Evolutionary conservation across 2,797 vertebrate species (phyloP).

Genomic region (Lerista edwardsae): DNA sequence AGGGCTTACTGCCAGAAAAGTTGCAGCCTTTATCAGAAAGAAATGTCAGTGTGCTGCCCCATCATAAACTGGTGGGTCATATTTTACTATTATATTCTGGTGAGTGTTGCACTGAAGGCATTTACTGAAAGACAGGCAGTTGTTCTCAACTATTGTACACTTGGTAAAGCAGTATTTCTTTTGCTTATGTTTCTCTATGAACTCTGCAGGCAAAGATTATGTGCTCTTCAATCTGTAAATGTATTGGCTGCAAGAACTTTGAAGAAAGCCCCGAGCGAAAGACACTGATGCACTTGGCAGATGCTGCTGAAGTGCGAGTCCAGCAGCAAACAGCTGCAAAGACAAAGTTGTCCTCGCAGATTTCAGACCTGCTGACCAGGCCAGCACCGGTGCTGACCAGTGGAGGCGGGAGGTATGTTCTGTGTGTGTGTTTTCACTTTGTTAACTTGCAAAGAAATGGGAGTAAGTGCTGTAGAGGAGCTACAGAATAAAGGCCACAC

Average conservation of each 20-base stretch:
- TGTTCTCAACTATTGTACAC: not conserved
- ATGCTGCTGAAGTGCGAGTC: slow-evolving; percentile 95
- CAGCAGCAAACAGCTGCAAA: slow-evolving; percentile 98
- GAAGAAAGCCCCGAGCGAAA: slow-evolving; percentile 98
- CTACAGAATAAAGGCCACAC: not conserved
- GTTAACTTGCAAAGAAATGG: not conserved
- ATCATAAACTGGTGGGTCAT: not conserved
- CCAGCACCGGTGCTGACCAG: slow-evolving; percentile 89
- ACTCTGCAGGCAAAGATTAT: slow-evolving; percentile 94
- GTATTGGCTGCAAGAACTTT: slow-evolving; percentile 98
- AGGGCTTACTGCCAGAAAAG: no score
- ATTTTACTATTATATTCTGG: not conserved
- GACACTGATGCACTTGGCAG: slow-evolving; percentile 97
- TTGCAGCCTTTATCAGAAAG: no score
- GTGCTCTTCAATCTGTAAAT: slow-evolving; percentile 99
- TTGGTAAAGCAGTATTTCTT: not conserved
- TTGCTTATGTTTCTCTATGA: slow-evolving; percentile 36
- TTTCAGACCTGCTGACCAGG: slow-evolving; percentile 94
- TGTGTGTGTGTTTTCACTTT: not conserved
- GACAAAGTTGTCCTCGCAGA: slow-evolving; percentile 97
- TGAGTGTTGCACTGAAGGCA: not conserved
- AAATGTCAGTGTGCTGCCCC: not conserved
- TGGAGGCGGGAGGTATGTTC: slow-evolving; percentile 90
- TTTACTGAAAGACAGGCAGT: not conserved
- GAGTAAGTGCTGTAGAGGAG: not conserved